Percentiles rank a stretch among this genome's conserved stretches.
phyloP scores from a whole-genome alignment of 2,113 vertebrate species.

The Sapayoa aenigma region DNA sequence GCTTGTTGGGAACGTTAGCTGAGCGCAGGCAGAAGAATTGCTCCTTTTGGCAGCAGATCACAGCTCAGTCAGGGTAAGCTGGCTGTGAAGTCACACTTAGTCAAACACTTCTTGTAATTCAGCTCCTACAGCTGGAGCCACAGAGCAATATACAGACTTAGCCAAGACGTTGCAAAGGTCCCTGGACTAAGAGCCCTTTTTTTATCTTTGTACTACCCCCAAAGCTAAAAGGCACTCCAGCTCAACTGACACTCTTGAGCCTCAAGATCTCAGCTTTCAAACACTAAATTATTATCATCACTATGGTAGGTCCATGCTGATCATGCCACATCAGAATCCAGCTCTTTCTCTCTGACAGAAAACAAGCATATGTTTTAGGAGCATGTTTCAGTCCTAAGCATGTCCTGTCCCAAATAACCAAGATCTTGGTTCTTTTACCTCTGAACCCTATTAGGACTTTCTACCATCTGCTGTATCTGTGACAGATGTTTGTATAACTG shows the following conservation, averaged over 20 bases:
- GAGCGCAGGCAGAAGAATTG: background rate
- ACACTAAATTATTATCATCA: background rate
- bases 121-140: background rate
- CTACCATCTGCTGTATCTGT: constrained; percentile 64
- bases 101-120: background rate
- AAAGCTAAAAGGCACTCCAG: background rate
- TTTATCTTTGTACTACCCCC: background rate
- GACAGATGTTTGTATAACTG: constrained; percentile 62
- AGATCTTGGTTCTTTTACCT: constrained; percentile 13
- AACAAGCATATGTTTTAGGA: background rate
- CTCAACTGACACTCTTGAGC: background rate
- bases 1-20: background rate
- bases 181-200: background rate
- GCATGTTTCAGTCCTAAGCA: background rate
- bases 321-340: background rate
- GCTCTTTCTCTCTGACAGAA: background rate
- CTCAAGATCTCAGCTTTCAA: background rate
- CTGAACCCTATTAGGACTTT: constrained; percentile 53
- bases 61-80: background rate
- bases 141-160: background rate
- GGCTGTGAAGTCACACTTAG: background rate
- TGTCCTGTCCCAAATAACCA: background rate
- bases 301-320: background rate
- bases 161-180: background rate
- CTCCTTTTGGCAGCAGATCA: background rate